Evolutionary conservation across 2,113 vertebrate genomes (phyloP).

Genomic region (Hypanus sabinus): DNA sequence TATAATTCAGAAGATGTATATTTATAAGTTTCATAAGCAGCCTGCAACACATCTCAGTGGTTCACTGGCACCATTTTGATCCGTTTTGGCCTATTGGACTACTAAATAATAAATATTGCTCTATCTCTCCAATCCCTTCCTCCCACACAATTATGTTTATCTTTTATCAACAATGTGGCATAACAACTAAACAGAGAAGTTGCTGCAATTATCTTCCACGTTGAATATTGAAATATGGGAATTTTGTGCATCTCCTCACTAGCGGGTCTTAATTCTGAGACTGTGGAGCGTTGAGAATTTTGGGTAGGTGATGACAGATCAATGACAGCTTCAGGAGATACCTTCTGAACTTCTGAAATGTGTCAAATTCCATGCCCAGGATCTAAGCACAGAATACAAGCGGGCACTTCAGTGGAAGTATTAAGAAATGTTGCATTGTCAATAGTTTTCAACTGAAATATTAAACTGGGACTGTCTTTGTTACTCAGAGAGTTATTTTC

Average conservation of each 20-base stretch:
- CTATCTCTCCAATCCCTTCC: too few species aligned
- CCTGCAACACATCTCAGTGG: too few species aligned
- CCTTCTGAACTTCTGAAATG: constrained; percentile 15
- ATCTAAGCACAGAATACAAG: not conserved
- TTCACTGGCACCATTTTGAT: too few species aligned
- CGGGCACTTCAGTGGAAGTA: not conserved
- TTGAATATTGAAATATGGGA: not conserved
- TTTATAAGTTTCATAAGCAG: too few species aligned
- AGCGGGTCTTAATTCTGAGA: not conserved
- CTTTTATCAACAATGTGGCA: not conserved
- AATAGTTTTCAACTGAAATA: not conserved
- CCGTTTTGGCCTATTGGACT: too few species aligned
- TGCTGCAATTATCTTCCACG: not conserved
- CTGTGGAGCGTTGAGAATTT: not conserved
- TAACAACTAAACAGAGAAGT: not conserved
- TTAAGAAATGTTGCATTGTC: not conserved
- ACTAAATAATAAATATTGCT: too few species aligned
- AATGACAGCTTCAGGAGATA: not conserved
- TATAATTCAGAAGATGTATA: too few species aligned
- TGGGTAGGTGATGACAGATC: not conserved
- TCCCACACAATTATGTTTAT: not conserved
- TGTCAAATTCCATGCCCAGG: not conserved
- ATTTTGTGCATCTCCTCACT: not conserved
- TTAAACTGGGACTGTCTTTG: not conserved
- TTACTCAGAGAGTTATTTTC: not conserved